These are phyloP conservation scores for Perca schrenkii DNA, from an alignment of 2,113 vertebrate genomes.

Conservation along the genomic window DNA sequence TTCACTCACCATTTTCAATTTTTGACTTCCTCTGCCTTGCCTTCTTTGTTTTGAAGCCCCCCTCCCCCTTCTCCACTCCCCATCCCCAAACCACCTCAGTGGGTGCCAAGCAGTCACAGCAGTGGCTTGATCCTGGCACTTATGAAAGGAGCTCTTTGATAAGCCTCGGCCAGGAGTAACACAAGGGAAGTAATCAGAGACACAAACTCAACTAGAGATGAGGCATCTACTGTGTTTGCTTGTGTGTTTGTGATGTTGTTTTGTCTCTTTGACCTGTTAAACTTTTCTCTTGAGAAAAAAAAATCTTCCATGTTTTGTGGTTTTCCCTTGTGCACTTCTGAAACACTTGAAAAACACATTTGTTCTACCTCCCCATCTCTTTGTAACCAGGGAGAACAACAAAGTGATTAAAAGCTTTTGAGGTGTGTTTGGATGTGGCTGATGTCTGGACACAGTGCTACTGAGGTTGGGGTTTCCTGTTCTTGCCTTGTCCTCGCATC, in stretches of 20 bases:
- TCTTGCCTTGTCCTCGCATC: constrained; percentile 40
- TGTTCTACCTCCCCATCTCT: constrained; percentile 63
- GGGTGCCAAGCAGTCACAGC: constrained; percentile 80
- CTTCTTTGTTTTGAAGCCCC: constrained; percentile 60
- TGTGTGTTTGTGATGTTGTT: constrained; percentile 73
- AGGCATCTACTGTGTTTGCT: constrained; percentile 67
- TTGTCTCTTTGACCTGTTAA: constrained; percentile 79
- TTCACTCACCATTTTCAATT: constrained; percentile 61
- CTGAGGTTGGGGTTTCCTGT: constrained; percentile 63
- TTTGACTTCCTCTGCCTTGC: constrained; percentile 72
- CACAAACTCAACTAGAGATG: constrained; percentile 75
- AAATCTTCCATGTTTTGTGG: constrained; percentile 58
- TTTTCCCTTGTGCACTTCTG: constrained; percentile 69
- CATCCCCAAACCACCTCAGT: constrained; percentile 71
- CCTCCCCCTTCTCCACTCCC: constrained; percentile 3
- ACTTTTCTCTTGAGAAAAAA: constrained; percentile 60
- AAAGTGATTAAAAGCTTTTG: constrained; percentile 76
- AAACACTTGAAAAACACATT: constrained; percentile 68
- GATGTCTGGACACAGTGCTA: constrained; percentile 54
- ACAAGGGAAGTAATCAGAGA: constrained; percentile 84
- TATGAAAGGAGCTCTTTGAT: constrained; percentile 84
- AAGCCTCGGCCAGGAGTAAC: constrained; percentile 75
- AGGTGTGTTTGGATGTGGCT: constrained; percentile 68
- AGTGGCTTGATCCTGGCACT: constrained; percentile 81
- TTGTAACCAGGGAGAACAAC: constrained; percentile 75